phyloP scores from a whole-genome alignment of 2,113 vertebrate genomes.

The Phylloscopus trochilus region DNA sequence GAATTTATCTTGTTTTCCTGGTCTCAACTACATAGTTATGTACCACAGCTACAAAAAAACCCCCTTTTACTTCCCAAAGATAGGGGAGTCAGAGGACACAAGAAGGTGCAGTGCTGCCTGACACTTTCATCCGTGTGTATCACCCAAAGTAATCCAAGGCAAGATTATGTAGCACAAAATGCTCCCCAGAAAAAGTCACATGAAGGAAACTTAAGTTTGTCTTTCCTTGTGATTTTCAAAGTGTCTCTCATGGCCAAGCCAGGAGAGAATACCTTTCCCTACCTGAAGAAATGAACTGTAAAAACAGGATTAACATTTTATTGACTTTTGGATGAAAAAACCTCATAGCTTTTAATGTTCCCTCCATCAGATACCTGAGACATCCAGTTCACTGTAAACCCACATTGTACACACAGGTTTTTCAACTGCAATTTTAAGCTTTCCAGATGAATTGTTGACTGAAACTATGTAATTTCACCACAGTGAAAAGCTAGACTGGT shows the following conservation, averaged over 20 bases:
- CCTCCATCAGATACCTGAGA: neutral
- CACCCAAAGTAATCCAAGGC: neutral
- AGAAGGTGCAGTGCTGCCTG: neutral
- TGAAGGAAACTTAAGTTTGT: neutral
- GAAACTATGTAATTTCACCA: slow-evolving; percentile 13
- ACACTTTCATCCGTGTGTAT: neutral
- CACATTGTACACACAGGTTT: neutral
- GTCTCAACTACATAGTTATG: neutral
- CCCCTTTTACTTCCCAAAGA: neutral
- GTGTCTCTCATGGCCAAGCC: neutral
- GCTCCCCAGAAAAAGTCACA: neutral
- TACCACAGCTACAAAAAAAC: neutral
- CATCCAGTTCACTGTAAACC: neutral
- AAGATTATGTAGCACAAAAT: neutral
- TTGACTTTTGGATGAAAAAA: neutral
- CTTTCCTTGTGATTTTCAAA: neutral
- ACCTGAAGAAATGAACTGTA: neutral
- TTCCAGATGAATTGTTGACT: neutral
- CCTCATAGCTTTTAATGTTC: neutral
- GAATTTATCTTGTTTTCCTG: neutral
- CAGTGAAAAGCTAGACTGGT: neutral
- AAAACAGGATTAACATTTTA: neutral
- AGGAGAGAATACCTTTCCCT: neutral
- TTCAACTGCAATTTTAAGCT: neutral
- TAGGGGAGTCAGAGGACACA: fast-evolving